These are phyloP conservation scores for Pseudorectes ferrugineus DNA, from an alignment of 2,113 vertebrate genomes.

Conservation along the genomic window DNA sequence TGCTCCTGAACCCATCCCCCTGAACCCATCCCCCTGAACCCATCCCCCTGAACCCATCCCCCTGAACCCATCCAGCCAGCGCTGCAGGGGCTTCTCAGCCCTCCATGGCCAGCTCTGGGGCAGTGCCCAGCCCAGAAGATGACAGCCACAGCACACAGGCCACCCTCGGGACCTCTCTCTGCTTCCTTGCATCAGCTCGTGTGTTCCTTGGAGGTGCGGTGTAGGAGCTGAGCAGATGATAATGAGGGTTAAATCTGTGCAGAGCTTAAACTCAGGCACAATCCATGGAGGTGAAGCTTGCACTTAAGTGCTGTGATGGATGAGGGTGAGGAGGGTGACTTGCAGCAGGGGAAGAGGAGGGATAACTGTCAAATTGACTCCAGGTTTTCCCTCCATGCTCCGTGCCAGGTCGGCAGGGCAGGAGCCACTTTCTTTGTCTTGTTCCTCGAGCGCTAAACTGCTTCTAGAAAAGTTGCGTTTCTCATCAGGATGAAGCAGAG, in stretches of 20 bases:
- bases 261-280: background rate
- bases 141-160: background rate
- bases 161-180: rapidly evolving
- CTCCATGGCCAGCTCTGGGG: rapidly evolving
- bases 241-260: background rate
- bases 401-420: rapidly evolving
- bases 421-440: background rate
- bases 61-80: rapidly evolving
- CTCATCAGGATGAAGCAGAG: background rate
- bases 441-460: background rate
- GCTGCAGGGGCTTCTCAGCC: background rate
- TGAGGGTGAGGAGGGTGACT: background rate
- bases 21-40: background rate
- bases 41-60: background rate
- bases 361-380: background rate
- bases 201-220: background rate
- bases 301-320: background rate
- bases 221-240: background rate
- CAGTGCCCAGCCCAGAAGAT: background rate
- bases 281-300: background rate
- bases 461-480: background rate
- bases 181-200: background rate
- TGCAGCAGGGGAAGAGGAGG: background rate
- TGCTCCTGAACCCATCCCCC: background rate
- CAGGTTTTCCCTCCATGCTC: background rate